A percentile compares a stretch with the other conserved stretches of the same genome.
phyloP scores from a whole-genome alignment of 2,113 vertebrate species.

The Phrynosoma platyrhinos region DNA sequence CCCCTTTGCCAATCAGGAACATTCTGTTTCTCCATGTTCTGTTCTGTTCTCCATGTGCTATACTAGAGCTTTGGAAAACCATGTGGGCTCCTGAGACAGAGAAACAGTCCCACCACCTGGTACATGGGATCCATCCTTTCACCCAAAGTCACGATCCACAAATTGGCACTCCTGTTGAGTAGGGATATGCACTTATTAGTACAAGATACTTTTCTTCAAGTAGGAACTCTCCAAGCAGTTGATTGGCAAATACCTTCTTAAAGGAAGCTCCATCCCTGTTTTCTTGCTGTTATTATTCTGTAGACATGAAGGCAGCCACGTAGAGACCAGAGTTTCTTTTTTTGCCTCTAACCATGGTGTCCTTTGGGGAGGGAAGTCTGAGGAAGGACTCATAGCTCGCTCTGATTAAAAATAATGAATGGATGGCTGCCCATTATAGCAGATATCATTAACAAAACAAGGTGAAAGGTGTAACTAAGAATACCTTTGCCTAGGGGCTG shows the following conservation, averaged over 20 bases:
- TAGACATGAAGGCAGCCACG: background rate
- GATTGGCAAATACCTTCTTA: background rate
- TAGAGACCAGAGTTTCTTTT: background rate
- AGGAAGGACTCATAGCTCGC: background rate
- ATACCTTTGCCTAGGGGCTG: slow-evolving; percentile 8
- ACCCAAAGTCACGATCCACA: too few species aligned
- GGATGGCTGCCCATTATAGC: background rate
- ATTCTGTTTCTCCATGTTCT: too few species aligned
- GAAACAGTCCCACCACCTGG: too few species aligned
- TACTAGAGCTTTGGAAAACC: too few species aligned
- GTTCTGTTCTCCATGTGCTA: too few species aligned
- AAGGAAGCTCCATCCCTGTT: background rate
- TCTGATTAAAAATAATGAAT: slow-evolving; percentile 33
- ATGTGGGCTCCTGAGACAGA: too few species aligned
- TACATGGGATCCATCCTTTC: too few species aligned
- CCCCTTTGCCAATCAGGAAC: too few species aligned
- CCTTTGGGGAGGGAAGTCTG: background rate
- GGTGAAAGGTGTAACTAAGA: background rate
- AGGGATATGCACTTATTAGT: too few species aligned
- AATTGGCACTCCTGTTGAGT: too few species aligned
- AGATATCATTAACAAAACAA: slow-evolving; percentile 17
- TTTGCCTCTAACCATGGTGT: background rate
- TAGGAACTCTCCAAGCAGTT: background rate
- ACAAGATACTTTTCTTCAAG: background rate
- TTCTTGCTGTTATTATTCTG: too few species aligned